Evolutionary conservation across 2,113 vertebrate genomes (phyloP), one percentile per base, ranked within the genome.

Genomic region (Ellobius talpinus): DNA sequence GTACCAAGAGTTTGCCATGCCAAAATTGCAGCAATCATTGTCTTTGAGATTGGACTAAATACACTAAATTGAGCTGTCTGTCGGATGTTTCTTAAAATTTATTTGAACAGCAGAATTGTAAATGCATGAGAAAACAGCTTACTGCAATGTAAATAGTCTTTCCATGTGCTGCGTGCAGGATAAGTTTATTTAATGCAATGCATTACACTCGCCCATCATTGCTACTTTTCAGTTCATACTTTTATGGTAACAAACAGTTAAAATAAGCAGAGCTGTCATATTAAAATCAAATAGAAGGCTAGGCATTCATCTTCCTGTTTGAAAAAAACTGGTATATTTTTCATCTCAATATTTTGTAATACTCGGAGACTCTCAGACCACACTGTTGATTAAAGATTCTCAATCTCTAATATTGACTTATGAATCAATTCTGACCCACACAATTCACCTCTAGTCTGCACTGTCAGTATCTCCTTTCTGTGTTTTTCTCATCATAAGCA

Each of bases 191-290:
- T 98, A 98, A 98, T 74, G 84, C 97, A 98, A 98, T 94, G 66
- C 97, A 98, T 98, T 98, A 98, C 93, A 93, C 96, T 97, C 98
- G 98, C 97, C 96, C 98, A 97, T 98, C 98, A 98, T 93, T 97
- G 97, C 98, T 98, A 98, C 98, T 98, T 99, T 99, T 98, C 93
- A 97, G 98, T 98, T 98, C 98, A 98, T 98, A 98, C 96, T 98
- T 98, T 98, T 98, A 98, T 98, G 97, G 98, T 98, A 98, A 99
- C 98, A 98, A 98, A 98, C 76, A 91, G 98, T 98, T 98, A 95
- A 29, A 98, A 98, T 97, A 98, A 98, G 98, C 98, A 99, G 92
- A 98, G 94, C 68, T n/a, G 26, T 76, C 93, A 85, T 89, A 95
- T 96, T 98, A 97, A 98, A 98, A 98, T 98, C 91, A 96, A 97